Conservation (phyloP, 2,113 vertebrate genomes). For the Syngnathus floridae region DNA sequence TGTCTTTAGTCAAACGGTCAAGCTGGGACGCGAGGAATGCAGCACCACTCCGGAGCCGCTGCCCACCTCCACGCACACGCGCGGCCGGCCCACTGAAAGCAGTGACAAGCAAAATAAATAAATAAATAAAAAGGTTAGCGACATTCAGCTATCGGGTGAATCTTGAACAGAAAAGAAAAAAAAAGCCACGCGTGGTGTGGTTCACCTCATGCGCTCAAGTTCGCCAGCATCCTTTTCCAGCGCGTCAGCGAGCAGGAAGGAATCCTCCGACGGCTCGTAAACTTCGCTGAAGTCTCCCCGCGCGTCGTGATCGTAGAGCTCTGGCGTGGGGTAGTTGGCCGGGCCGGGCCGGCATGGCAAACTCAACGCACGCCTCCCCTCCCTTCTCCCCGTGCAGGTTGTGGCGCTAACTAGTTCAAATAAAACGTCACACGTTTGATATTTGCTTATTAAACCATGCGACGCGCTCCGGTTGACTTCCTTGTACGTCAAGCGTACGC, state of each 20-base stretch:
- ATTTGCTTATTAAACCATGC: background rate
- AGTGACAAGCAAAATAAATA: too few species aligned
- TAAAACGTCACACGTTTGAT: background rate
- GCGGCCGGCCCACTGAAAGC: too few species aligned
- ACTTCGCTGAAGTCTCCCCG: conserved; percentile 2
- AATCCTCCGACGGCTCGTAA: conserved; percentile 11
- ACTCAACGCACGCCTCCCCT: background rate
- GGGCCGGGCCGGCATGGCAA: background rate
- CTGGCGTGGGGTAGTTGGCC: background rate
- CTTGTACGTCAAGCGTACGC: background rate
- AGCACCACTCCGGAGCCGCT: too few species aligned
- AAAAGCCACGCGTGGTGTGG: too few species aligned
- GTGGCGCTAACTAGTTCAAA: background rate
- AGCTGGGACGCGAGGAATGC: too few species aligned
- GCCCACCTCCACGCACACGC: too few species aligned
- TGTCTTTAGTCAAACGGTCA: conserved; percentile 46
- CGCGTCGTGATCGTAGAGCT: background rate
- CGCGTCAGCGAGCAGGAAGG: background rate
- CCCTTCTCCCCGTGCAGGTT: background rate
- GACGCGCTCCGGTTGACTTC: background rate
- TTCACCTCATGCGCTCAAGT: background rate
- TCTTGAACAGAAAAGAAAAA: too few species aligned
- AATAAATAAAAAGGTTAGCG: too few species aligned
- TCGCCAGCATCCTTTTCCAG: background rate
- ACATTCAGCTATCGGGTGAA: too few species aligned